These are phyloP conservation scores for Conger conger DNA, from an alignment of 2,113 vertebrate species.

Conservation along the genomic window DNA sequence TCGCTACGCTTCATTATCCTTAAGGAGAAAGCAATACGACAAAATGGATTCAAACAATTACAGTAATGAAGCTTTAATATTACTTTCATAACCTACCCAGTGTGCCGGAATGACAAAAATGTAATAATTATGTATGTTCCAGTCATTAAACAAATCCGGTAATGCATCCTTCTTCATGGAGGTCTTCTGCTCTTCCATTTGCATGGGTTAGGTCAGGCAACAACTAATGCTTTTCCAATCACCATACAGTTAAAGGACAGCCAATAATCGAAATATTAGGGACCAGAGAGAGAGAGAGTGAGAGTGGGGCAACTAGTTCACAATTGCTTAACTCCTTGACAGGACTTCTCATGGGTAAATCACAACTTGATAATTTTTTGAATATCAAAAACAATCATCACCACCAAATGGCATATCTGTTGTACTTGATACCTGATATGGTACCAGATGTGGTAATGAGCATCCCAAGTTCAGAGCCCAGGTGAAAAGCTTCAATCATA, in stretches of 20 bases:
- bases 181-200: neutral
- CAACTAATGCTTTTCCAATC: neutral
- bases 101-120: slow-evolving; percentile 16
- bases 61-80: slow-evolving; percentile 16
- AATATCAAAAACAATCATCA: no score
- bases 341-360: neutral
- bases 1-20: slow-evolving; percentile 13
- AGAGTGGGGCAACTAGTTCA: neutral
- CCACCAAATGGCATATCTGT: no score
- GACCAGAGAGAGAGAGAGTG: neutral
- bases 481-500: no score
- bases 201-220: neutral
- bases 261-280: neutral
- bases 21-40: neutral
- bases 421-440: no score
- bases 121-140: neutral
- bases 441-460: no score
- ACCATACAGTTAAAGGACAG: neutral
- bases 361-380: no score
- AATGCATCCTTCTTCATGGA: neutral
- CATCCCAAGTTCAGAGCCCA: no score
- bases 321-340: neutral
- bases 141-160: neutral
- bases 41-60: slow-evolving; percentile 25
- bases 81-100: slow-evolving; percentile 8